These are phyloP conservation scores for Notarius lentiginosus DNA, from an alignment of 2,113 vertebrate genomes.

Conservation along the genomic window DNA sequence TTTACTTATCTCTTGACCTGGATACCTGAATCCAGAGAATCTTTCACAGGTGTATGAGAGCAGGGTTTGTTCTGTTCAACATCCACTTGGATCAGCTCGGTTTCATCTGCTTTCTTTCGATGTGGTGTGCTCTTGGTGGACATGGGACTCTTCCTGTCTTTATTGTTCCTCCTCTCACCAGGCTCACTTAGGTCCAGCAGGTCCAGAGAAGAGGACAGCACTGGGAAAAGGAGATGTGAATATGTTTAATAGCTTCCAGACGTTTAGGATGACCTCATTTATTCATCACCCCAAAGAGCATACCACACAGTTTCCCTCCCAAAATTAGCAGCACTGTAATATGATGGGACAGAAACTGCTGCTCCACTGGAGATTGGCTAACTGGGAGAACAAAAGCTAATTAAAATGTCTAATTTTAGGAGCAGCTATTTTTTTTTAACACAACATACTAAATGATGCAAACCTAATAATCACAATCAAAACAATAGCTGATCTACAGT, in stretches of 20 bases:
- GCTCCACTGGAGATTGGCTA: conserved; percentile 10
- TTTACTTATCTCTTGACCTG: neutral
- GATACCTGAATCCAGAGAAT: conserved; percentile 88
- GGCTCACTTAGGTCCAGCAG: conserved; percentile 96
- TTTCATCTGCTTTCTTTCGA: conserved; percentile 88
- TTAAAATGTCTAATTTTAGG: conserved; percentile 22
- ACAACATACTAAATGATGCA: neutral
- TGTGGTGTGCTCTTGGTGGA: conserved; percentile 77
- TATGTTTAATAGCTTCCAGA: neutral
- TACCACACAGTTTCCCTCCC: conserved; percentile 16
- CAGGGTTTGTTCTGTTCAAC: conserved; percentile 78
- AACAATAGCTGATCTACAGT: neutral
- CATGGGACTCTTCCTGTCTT: conserved; percentile 80
- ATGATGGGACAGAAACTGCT: conserved; percentile 16
- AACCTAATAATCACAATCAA: neutral
- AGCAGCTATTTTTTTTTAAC: neutral
- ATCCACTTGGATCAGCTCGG: conserved; percentile 90
- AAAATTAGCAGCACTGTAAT: conserved; percentile 24
- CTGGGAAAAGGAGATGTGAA: conserved; percentile 66
- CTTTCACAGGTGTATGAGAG: conserved; percentile 78
- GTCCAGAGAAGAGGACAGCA: conserved; percentile 92
- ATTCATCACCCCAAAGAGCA: conserved; percentile 20
- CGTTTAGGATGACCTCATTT: conserved; percentile 23
- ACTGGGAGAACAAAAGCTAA: conserved; percentile 9
- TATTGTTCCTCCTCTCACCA: conserved; percentile 82